These are phyloP conservation scores for Xiphias gladius DNA, from an alignment of 2,113 vertebrate genomes.

Conservation along the genomic window DNA sequence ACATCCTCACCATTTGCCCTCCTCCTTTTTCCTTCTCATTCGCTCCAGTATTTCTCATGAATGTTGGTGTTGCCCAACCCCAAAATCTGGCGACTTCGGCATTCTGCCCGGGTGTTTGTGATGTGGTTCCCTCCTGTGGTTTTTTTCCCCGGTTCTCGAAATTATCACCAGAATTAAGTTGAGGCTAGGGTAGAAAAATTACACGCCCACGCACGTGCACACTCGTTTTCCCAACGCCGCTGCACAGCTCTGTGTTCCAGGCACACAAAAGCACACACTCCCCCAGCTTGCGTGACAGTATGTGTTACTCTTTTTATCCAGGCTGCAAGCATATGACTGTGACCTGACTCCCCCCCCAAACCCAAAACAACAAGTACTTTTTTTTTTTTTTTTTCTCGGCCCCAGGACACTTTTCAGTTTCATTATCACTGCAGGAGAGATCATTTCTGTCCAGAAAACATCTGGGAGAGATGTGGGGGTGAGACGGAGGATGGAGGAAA, in stretches of 20 bases:
- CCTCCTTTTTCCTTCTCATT: not conserved
- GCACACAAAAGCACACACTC: not conserved
- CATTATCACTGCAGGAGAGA: constrained; percentile 25
- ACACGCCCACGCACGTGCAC: not conserved
- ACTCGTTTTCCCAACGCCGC: not conserved
- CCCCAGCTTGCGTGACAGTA: constrained; percentile 48
- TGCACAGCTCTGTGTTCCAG: not conserved
- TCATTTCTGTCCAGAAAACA: constrained; percentile 30
- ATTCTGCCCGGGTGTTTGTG: no score
- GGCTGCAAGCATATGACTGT: constrained; percentile 24
- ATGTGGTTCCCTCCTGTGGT: not conserved
- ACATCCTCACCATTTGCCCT: no score
- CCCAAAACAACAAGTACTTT: constrained; percentile 46
- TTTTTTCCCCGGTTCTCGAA: constrained; percentile 24
- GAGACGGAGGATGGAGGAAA: constrained; percentile 16
- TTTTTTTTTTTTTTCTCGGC: not conserved
- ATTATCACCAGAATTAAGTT: not conserved
- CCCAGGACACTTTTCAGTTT: constrained; percentile 45
- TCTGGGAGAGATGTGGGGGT: constrained; percentile 19
- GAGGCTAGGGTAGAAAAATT: not conserved
- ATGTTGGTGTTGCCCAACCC: not conserved
- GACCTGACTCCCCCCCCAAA: constrained; percentile 26
- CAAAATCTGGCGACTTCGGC: no score
- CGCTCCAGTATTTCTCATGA: not conserved
- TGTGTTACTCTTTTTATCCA: constrained; percentile 51